phyloP scores from a whole-genome alignment of 2,113 vertebrate genomes.

The Lophura nycthemera region DNA sequence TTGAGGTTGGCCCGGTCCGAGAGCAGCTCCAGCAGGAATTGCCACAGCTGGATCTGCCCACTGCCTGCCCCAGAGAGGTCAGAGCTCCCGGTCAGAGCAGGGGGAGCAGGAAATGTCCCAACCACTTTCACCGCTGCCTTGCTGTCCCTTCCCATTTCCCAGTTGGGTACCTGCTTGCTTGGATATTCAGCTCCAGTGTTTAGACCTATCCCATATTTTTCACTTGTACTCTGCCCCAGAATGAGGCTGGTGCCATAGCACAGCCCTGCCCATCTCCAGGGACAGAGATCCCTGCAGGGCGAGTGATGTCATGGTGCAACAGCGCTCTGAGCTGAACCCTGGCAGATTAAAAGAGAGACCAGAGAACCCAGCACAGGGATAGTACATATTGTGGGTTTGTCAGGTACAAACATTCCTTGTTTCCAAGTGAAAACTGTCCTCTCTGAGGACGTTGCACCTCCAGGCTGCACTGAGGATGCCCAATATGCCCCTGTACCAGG shows the following conservation, averaged over 20 bases:
- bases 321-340: background rate
- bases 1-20: constrained; percentile 91
- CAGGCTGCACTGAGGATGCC: background rate
- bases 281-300: background rate
- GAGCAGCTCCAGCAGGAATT: constrained; percentile 95
- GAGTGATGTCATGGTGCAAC: background rate
- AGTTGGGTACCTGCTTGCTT: no score
- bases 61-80: constrained; percentile 82
- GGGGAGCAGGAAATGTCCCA: background rate
- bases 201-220: background rate
- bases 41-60: constrained; percentile 98
- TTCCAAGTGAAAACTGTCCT: background rate
- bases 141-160: background rate
- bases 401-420: background rate
- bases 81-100: background rate
- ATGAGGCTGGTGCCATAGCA: background rate
- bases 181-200: background rate
- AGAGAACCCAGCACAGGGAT: background rate
- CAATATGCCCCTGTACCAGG: background rate
- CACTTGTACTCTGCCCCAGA: background rate
- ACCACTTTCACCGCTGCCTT: accelerated
- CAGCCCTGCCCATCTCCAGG: background rate
- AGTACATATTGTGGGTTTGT: background rate
- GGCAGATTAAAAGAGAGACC: accelerated
- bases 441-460: background rate